Evolutionary conservation across 2,888 invertebrate genomes (phyloP), one percentile per base, ranked within the genome.

Genomic region (Phalera bucephala): DNA sequence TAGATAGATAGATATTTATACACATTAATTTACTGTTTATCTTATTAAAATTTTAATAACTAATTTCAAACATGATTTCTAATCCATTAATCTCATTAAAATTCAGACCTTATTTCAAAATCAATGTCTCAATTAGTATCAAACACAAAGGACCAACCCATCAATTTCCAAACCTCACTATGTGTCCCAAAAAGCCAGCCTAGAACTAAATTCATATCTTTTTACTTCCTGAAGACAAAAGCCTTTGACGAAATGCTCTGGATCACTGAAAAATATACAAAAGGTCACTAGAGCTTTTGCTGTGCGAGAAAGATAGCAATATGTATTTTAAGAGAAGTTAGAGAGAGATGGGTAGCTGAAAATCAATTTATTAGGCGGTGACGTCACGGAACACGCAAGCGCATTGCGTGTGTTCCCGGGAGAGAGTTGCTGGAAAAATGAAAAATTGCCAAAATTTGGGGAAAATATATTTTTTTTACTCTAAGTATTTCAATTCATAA

Each of bases 301-400:
- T 63, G 80, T 64, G 61, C n/a, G 72, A 80, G 40, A 21, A 65
- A 62, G 85, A 84, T 44, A 45, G 64, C 22, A 31, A 23, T 44
- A 72, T 80, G 33, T 51, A 22, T 39, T 39, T 44, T 8, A 8
- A 5, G 10, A 0, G 1, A 11, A 1, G 72, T 8, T 10, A 5
- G 72, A 86, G 36, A 32, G 73, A 64, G 86, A 78, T 51, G 61
- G 78, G 54, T 49, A 64, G 72, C 68, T 86, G 83, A 90, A 89
- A 90, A 90, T 90, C 90, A 90, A 90, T 90, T 90, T 90, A 90
- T 90, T 87, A 88, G 82, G 71, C 66, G 56, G 89, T 90, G 90
- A 90, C 90, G 90, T 90, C 89, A 89, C 84, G 61, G 12, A 29
- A 34, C 64, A 75, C 89, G 89, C 90, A 77, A 58, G 89, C 90